Evolutionary conservation across 2,888 invertebrate genomes (phyloP), one percentile per base, ranked within the genome.

Genomic region (Nowickia ferox): DNA sequence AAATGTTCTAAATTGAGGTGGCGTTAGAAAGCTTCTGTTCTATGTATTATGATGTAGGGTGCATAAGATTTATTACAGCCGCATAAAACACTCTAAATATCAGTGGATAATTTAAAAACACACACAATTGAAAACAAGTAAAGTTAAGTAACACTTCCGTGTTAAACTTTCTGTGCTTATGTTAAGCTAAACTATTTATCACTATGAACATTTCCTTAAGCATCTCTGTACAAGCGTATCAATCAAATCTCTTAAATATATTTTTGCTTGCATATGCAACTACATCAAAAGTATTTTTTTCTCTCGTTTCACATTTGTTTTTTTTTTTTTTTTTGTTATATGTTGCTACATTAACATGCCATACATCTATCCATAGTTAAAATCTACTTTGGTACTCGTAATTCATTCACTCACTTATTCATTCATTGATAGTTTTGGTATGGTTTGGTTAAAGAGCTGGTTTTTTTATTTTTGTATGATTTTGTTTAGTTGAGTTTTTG

Each of bases 341-440:
- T 84, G 72, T 66, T 80, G 63, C 48, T 65, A 80, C 76, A 84
- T 84, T 80, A 76, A 76, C 71, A 80, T 84, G 75, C 80, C 74
- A 74, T 59, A 48, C 65, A 80, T 72, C 19, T 38, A 72, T 55
- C 71, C 15, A 66, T 51, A 61, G 51, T 57, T 72, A 65, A 19
- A 8, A 13, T 61, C 40, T 46, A 59, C 17, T 72, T 15, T 65
- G 22, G 30, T n/a, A 66, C 17, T 65, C 22, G 30, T n/a, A 66
- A 66, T 6, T 66, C 48, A 44, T 59, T 55, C 53, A 17, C 42
- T 61, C 40, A 66, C 66, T 63, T 46, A 65, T 71, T 63, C 30
- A 81, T 75, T 66, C 44, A 63, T 59, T 82, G 82, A 59, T 75
- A 66, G 53, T 71, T 80, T 71, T 57, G 55, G 40, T 71, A 48